Evolutionary conservation across 2,888 invertebrate species (phyloP).

Genomic region (Alitta virens): DNA sequence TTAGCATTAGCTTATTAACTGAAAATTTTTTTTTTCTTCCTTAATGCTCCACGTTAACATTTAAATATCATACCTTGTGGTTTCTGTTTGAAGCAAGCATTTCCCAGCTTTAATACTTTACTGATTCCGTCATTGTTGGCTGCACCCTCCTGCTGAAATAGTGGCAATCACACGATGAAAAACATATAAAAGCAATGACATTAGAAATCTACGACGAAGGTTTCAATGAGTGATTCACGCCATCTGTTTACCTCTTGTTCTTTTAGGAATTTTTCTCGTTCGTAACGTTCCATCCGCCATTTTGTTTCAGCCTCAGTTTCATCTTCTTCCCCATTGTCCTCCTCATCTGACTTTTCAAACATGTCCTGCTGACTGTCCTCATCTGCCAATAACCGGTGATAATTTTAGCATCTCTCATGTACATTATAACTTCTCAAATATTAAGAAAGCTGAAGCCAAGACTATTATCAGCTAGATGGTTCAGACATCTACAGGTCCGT

Average conservation of each 20-base stretch:
- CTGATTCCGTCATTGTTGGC: slow-evolving; percentile 4
- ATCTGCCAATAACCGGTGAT: slow-evolving; percentile 36
- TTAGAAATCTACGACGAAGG: background rate
- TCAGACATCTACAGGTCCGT: too few species aligned
- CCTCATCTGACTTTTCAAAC: slow-evolving; percentile 52
- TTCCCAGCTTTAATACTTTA: slow-evolving; percentile 7
- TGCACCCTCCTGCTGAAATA: background rate
- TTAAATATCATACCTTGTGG: background rate
- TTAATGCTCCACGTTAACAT: background rate
- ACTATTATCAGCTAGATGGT: background rate
- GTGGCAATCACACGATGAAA: background rate
- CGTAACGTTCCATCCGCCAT: slow-evolving; percentile 30
- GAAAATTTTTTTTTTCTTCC: too few species aligned
- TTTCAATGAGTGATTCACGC: background rate
- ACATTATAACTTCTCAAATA: too few species aligned
- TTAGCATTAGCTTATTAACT: too few species aligned
- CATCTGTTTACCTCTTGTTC: slow-evolving; percentile 24
- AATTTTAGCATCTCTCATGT: too few species aligned
- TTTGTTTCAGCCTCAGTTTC: slow-evolving; percentile 41
- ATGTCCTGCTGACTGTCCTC: slow-evolving; percentile 58
- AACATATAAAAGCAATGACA: background rate
- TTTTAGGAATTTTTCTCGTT: slow-evolving; percentile 32
- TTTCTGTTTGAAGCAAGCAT: slow-evolving; percentile 17
- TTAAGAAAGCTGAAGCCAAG: background rate
- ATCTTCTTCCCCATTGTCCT: slow-evolving; percentile 32